Conservation (phyloP, 2,113 vertebrate species). For the Pongo abelii region DNA sequence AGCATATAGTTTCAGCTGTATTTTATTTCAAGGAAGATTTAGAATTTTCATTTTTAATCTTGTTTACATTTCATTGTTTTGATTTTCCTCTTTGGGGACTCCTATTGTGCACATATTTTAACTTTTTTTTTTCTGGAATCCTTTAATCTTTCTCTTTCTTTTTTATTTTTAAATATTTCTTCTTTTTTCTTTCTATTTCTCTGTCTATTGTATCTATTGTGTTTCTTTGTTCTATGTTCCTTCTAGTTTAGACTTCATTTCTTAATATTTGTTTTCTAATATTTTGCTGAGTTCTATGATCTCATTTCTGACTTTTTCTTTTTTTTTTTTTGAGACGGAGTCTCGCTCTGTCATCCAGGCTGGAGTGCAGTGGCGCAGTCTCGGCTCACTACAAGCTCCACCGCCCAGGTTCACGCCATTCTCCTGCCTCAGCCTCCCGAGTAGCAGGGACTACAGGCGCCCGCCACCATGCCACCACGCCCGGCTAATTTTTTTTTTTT, state of each 20-base stretch:
- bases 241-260: neutral
- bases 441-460: too few relatives aligned
- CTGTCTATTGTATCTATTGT: neutral
- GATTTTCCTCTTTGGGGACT: neutral
- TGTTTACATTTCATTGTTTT: neutral
- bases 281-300: neutral
- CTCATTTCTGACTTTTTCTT: neutral
- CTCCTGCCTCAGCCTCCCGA: too few relatives aligned
- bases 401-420: too few relatives aligned
- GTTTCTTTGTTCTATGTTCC: neutral
- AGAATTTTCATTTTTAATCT: neutral
- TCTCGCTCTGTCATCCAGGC: too few relatives aligned
- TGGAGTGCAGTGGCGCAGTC: too few relatives aligned
- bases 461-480: too few relatives aligned
- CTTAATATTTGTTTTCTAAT: neutral
- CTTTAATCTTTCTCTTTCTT: neutral
- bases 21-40: neutral
- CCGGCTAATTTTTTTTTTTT: too few relatives aligned
- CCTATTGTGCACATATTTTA: neutral
- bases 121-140: neutral
- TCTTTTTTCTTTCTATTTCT: neutral
- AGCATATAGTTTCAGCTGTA: neutral
- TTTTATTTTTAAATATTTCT: neutral
- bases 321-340: neutral
- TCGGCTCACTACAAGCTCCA: too few relatives aligned